These are phyloP conservation scores for Ursus arctos DNA, from an alignment of 2,113 vertebrate genomes.

Conservation along the genomic window DNA sequence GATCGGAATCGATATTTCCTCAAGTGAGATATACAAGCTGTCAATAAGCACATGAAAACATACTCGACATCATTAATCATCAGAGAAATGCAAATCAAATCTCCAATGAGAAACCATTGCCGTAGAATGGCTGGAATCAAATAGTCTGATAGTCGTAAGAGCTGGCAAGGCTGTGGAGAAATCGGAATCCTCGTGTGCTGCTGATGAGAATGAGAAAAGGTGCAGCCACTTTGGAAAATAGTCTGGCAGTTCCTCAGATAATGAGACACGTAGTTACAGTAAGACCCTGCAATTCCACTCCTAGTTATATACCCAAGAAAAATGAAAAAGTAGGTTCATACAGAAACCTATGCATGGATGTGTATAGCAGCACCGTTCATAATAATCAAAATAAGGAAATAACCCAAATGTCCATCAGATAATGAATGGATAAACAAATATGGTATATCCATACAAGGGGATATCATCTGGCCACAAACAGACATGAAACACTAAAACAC, in stretches of 20 bases:
- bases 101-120: background rate
- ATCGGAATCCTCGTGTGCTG: background rate
- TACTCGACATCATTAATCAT: background rate
- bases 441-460: background rate
- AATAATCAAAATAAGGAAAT: background rate
- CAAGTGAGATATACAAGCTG: background rate
- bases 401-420: background rate
- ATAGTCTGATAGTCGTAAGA: background rate
- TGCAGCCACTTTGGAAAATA: background rate
- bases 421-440: background rate
- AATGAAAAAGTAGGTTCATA: background rate
- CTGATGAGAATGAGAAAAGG: background rate
- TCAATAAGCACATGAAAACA: background rate
- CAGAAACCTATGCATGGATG: background rate
- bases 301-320: background rate
- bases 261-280: background rate
- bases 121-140: background rate
- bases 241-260: conserved; percentile 1
- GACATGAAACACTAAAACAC: background rate
- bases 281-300: background rate
- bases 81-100: background rate
- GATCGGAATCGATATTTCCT: background rate
- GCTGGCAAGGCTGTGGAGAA: background rate
- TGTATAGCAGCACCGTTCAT: background rate
- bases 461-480: background rate